Percentiles rank a stretch among this genome's conserved stretches.
These are phyloP conservation scores for Orchestes rusci DNA, from an alignment of 2,888 invertebrate species.

Conservation along the genomic window DNA sequence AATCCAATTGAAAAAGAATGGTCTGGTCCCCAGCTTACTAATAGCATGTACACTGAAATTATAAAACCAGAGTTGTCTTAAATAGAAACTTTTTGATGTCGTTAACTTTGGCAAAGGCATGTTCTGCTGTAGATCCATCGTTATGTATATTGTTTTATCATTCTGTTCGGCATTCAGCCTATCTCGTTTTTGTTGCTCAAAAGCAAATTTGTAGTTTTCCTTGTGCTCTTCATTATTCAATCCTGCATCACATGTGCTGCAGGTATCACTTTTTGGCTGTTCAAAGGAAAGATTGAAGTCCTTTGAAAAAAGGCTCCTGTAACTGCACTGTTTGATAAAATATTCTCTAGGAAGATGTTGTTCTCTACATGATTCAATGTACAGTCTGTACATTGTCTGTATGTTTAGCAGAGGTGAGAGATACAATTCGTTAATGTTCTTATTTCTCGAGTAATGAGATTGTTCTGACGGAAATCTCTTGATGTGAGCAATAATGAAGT, in stretches of 20 bases:
- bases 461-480: conserved; percentile 15
- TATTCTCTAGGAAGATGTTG: conserved; percentile 1
- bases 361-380: conserved; percentile 4
- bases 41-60: background rate
- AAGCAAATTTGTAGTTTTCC: background rate
- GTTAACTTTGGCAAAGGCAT: conserved; percentile 5
- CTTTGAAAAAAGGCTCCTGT: background rate
- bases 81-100: conserved; percentile 1
- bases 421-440: conserved; percentile 14
- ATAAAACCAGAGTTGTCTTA: conserved; percentile 6
- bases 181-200: conserved; percentile 2
- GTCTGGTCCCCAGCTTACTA: background rate
- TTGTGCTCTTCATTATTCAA: background rate
- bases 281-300: conserved; percentile 1
- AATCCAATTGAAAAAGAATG: background rate
- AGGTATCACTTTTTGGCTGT: background rate
- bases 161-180: background rate
- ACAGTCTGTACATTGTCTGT: conserved; percentile 1
- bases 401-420: conserved; percentile 12
- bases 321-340: conserved; percentile 2
- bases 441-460: conserved; percentile 2
- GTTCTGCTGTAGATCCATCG: conserved; percentile 2
- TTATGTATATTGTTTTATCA: background rate
- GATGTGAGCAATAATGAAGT: conserved; percentile 12
- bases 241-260: conserved; percentile 2